phyloP scores from a whole-genome alignment of 2,797 vertebrate species.

The Alcedo atthis region DNA sequence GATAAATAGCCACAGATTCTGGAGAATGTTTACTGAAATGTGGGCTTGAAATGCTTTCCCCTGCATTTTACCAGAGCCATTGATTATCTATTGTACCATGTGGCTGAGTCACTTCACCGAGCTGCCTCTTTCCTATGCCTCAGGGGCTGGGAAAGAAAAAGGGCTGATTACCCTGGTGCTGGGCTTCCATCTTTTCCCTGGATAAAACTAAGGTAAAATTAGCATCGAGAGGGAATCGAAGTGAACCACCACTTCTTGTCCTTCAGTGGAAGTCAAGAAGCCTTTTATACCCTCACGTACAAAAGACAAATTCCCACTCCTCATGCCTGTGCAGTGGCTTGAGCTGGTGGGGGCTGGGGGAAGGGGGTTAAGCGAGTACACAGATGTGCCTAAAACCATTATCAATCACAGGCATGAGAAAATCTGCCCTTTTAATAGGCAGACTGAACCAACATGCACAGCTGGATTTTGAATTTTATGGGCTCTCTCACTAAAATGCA shows the following conservation, averaged over 20 bases:
- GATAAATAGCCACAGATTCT: conserved; percentile 75
- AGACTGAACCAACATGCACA: background rate
- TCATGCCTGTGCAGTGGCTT: background rate
- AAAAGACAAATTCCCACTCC: conserved; percentile 20
- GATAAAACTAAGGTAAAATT: conserved; percentile 4
- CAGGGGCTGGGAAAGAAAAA: background rate
- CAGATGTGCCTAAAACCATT: conserved; percentile 51
- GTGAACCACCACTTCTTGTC: background rate
- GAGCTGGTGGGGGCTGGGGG: background rate
- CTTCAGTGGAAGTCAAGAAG: conserved; percentile 21
- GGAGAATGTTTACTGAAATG: conserved; percentile 66
- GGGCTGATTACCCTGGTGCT: background rate
- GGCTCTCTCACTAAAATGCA: conserved; percentile 24
- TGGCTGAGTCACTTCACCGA: conserved; percentile 30
- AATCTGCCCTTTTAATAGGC: background rate
- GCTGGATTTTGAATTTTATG: conserved; percentile 55
- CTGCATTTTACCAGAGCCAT: conserved; percentile 21
- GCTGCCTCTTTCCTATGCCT: background rate
- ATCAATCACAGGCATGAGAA: conserved; percentile 42
- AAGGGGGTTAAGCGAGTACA: conserved; percentile 43
- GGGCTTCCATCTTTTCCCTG: background rate
- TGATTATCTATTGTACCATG: conserved; percentile 50
- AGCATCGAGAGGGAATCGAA: background rate
- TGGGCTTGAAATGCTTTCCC: conserved; percentile 43
- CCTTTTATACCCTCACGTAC: conserved; percentile 16